Conservation (phyloP, 2,797 vertebrate genomes). For the Tragopan temminckii region DNA sequence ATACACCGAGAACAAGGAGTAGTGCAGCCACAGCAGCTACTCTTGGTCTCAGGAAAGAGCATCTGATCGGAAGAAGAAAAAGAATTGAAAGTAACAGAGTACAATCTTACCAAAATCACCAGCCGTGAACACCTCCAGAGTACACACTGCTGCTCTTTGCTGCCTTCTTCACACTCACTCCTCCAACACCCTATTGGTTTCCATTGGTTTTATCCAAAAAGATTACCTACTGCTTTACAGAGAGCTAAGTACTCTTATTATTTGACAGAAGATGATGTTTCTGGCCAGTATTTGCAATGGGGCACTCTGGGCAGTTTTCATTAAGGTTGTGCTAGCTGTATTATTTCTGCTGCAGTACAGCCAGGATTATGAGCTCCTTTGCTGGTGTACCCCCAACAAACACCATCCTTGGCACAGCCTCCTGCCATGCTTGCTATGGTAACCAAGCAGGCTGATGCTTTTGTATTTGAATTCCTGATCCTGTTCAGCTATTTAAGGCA, state of each 20-base stretch:
- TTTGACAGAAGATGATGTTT: not conserved
- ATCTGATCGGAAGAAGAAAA: not conserved
- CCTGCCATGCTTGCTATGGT: not conserved
- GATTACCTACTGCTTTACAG: not conserved
- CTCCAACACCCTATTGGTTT: not conserved
- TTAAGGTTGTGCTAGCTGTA: not conserved
- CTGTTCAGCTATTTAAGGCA: not conserved
- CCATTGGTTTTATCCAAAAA: not conserved
- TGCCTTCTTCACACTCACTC: not conserved
- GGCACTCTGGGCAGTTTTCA: fast-evolving
- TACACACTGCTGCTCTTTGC: fast-evolving
- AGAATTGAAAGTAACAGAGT: not conserved
- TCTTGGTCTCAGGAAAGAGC: not conserved
- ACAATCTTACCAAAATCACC: not conserved
- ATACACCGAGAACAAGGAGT: not conserved
- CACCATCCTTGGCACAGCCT: not conserved
- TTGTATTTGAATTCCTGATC: not conserved
- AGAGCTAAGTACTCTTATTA: not conserved
- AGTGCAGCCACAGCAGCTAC: not conserved
- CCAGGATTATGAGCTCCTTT: not conserved
- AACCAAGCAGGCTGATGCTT: not conserved
- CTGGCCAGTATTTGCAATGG: not conserved
- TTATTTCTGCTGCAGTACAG: not conserved
- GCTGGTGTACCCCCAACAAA: not conserved
- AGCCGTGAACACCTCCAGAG: not conserved